Evolutionary conservation across 2,888 invertebrate genomes (phyloP), one percentile per base, ranked within the genome.

Genomic region (Troglohyphantes excavatus): DNA sequence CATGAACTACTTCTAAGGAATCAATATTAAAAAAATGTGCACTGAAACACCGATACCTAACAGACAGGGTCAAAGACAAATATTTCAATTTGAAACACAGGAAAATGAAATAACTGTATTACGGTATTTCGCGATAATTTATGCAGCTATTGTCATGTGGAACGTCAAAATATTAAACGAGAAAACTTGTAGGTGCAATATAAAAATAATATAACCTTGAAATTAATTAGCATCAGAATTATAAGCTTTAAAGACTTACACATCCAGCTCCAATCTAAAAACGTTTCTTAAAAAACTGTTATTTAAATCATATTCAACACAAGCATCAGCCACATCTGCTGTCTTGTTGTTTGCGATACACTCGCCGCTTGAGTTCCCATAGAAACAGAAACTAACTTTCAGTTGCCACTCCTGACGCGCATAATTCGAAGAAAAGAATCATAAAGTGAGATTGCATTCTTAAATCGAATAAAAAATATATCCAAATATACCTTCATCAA

Each of bases 311-410:
- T 33, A n/a, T 33, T 33, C 29, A 68, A 68, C 68, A 68, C 17
- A 67, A 19, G 53, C 17, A 29, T 46, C 46, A 39, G 23, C 9
- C 26, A 26, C 7, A 78, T 43, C 63, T 63, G 46, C 46, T 43
- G 68, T 72, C 6, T 43, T 43, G 70, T 26, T 79, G 86, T 79
- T 87, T 79, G 79, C 72, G 63, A 72, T 61, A 63, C 70, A 70
- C 61, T 39, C 61, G 17, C 43, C 26, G 63, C 43, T 72, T 79
- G 6, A 65, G 86, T 87, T 87, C n/a, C 79, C 86, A 87, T 87
- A 79, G 86, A 79, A 79, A 86, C 86, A 26, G 43, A 85, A 13
- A 59, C 63, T 19, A 68, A 46, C 70, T 79, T 63, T 11, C 13
- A 72, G 84, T 84, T 84, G 84, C 84, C 84, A 84, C n/a, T 53